Evolutionary conservation across 2,113 vertebrate genomes (phyloP), one percentile per base, ranked within the genome.

Genomic region (Oncorhynchus kisutch): DNA sequence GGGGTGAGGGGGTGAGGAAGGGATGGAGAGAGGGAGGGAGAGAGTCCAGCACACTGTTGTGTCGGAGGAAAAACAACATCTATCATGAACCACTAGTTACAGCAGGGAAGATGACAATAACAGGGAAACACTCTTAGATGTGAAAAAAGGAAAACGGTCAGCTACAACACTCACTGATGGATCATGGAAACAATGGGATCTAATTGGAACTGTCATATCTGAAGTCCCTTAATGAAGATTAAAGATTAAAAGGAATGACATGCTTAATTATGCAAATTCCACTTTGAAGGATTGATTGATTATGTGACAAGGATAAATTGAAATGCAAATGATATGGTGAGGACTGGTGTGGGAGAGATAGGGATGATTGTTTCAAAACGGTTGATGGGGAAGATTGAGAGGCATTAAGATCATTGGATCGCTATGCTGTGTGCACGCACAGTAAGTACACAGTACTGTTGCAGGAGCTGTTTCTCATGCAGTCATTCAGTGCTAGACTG

Each of bases 391-490:
- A 74, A 1, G 2, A 59, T 66, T 31, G 65, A 31, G 14, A 73
- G 1, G 2, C 57, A 71, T 70, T 74, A 12, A 78, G 78, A 81
- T 64, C 82, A 82, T 75, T 49, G 60, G 64, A 67, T 59, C 24
- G 66, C 73, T 65, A 1, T 18, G 3, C 16, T 54, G 51, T 16
- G 27, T 65, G 22, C 8, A 29, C 22, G 66, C 25, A 75, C 39
- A 11, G 39, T 11, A 45, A 11, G 39, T 45, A 11, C 39, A 45
- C 39, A 1, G 39, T 45, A 45, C 39, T 45, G 8, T 45, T 45
- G 39, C 39, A 45, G 39, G 9, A 2, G 48, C 62, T 31, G 31
- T 6, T 20, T 64, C 20, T 14, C 20, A 11, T 9, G 4, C 8
- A 22, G 31, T 16, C 29, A 16, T 24, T 39, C 11, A 45, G 65